phyloP scores from a whole-genome alignment of 2,888 invertebrate species.

The Metacarcinus magister region DNA sequence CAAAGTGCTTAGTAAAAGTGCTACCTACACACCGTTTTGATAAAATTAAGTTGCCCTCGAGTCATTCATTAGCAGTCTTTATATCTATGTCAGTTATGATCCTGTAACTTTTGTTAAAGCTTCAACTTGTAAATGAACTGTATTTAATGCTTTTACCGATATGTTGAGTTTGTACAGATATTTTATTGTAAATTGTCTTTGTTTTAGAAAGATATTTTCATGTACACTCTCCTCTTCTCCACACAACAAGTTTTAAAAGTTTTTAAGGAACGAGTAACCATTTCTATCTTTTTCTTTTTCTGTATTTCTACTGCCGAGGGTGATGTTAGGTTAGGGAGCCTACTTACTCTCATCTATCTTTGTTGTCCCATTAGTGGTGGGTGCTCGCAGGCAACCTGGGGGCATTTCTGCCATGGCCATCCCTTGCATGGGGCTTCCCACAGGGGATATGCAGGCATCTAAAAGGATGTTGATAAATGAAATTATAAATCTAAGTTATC shows the following conservation, averaged over 20 bases:
- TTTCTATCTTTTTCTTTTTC: slow-evolving; percentile 31
- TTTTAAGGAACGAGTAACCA: not conserved
- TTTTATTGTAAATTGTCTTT: slow-evolving; percentile 32
- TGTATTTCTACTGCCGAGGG: not conserved
- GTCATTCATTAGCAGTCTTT: not conserved
- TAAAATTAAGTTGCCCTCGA: not conserved
- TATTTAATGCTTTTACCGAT: not conserved
- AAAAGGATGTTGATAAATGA: not conserved
- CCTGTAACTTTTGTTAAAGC: not conserved
- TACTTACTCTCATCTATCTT: not conserved
- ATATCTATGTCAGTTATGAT: not conserved
- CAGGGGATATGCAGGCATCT: not conserved
- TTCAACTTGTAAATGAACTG: not conserved
- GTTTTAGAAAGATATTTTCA: not conserved
- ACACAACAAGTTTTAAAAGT: not conserved
- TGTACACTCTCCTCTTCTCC: not conserved
- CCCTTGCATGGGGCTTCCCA: slow-evolving; percentile 32
- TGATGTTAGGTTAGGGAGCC: not conserved
- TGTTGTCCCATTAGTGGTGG: not conserved
- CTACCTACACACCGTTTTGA: slow-evolving; percentile 18
- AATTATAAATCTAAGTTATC: slow-evolving; percentile 8
- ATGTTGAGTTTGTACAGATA: slow-evolving; percentile 8
- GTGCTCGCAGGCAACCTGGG: slow-evolving; percentile 12
- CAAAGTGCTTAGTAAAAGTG: slow-evolving; percentile 70
- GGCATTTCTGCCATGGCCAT: not conserved